These are phyloP conservation scores for Sardinella longiceps DNA, from an alignment of 2,797 vertebrate genomes.

Conservation along the genomic window DNA sequence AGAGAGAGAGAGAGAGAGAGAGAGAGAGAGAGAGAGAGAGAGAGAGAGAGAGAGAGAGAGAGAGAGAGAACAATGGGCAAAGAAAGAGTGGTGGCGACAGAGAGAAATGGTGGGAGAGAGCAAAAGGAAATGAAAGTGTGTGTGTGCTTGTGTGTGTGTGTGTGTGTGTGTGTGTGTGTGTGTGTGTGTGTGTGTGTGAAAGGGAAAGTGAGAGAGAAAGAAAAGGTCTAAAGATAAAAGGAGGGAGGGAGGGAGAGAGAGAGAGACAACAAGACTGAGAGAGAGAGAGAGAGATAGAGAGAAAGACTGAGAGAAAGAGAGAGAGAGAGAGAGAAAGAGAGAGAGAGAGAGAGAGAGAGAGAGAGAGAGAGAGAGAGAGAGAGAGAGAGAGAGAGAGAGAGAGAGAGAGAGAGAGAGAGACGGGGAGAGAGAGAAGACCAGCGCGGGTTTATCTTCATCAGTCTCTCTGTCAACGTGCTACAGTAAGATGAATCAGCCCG, in stretches of 20 bases:
- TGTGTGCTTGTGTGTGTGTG: constrained; percentile 5
- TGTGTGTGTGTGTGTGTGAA: not conserved
- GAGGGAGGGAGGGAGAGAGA: too few relatives aligned
- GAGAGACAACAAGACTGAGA: not conserved
- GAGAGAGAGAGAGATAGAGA: not conserved
- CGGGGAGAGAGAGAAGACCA: not conserved
- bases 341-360: not conserved
- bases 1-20: too few relatives aligned
- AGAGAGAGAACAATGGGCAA: too few relatives aligned
- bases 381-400: not conserved
- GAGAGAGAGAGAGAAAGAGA: not conserved
- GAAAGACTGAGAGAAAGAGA: not conserved
- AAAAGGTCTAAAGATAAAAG: too few relatives aligned
- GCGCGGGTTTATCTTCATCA: constrained; percentile 7
- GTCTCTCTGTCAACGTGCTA: constrained; percentile 19
- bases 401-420: not conserved
- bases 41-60: too few relatives aligned
- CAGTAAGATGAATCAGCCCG: constrained; percentile 24
- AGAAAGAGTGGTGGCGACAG: too few relatives aligned
- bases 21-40: too few relatives aligned
- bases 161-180: not conserved
- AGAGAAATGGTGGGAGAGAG: too few relatives aligned
- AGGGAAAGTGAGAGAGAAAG: not conserved
- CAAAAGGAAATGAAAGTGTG: not conserved
- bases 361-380: not conserved